Conservation (phyloP, 2,113 vertebrate species). For the Chaenogobius annularis region DNA sequence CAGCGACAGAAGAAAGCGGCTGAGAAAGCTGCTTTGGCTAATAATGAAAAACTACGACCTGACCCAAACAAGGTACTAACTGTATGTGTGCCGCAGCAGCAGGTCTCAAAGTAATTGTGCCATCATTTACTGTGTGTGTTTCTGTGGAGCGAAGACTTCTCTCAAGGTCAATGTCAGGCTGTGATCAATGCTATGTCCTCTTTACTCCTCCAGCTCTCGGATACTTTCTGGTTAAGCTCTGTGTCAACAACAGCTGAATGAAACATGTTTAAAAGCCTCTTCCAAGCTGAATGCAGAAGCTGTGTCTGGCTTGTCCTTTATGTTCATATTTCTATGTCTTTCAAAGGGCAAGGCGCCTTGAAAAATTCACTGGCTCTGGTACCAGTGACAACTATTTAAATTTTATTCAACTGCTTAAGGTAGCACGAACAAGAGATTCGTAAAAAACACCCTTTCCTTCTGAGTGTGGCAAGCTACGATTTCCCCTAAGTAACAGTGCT, state of each 20-base stretch:
- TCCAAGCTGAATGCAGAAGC: slow-evolving; percentile 66
- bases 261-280: slow-evolving; percentile 43
- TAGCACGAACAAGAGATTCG: slow-evolving; percentile 62
- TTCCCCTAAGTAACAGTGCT: slow-evolving; percentile 81
- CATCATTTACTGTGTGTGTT: slow-evolving; percentile 61
- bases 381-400: slow-evolving; percentile 64
- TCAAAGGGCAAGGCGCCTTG: slow-evolving; percentile 66
- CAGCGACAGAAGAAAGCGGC: slow-evolving; percentile 99
- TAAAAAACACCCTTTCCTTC: slow-evolving; percentile 69
- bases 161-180: slow-evolving; percentile 70
- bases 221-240: slow-evolving; percentile 63
- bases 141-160: slow-evolving; percentile 57
- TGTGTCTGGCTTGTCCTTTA: slow-evolving; percentile 59
- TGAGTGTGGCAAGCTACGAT: slow-evolving; percentile 77
- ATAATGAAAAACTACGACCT: slow-evolving; percentile 93
- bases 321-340: slow-evolving; percentile 70
- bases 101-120: slow-evolving; percentile 41
- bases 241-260: slow-evolving; percentile 52
- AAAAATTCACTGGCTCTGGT: slow-evolving; percentile 58
- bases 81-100: neutral
- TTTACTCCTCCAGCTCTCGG: slow-evolving; percentile 61
- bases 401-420: slow-evolving; percentile 67
- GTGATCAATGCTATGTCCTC: slow-evolving; percentile 67
- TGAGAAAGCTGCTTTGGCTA: slow-evolving; percentile 93
- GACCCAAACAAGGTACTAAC: slow-evolving; percentile 92